phyloP scores from a whole-genome alignment of 2,113 vertebrate species.

The Solea senegalensis region DNA sequence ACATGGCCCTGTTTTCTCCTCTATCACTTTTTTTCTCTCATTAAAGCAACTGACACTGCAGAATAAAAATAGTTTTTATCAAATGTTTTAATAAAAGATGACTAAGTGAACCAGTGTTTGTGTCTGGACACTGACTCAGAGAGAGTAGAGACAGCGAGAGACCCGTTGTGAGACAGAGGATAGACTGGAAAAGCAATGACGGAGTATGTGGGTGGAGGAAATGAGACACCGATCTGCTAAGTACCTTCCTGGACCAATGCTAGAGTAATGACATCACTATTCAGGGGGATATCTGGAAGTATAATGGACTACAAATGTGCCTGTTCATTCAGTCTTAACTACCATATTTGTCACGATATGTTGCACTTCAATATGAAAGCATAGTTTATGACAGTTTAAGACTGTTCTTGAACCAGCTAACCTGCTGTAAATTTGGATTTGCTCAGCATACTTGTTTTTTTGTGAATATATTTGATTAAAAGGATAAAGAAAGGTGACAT shows the following conservation, averaged over 20 bases:
- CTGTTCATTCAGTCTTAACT: background rate
- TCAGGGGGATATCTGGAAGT: slow-evolving; percentile 45
- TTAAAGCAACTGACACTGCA: background rate
- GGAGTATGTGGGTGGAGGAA: slow-evolving; percentile 57
- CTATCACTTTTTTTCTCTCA: background rate
- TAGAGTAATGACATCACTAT: slow-evolving; percentile 69
- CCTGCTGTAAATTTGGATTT: background rate
- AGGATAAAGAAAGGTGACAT: background rate
- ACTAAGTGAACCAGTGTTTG: slow-evolving; percentile 28
- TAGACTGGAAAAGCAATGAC: slow-evolving; percentile 36
- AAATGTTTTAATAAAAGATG: slow-evolving; percentile 29
- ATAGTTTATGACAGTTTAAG: too few species aligned
- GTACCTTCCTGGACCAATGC: slow-evolving; percentile 63
- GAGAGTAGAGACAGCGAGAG: background rate
- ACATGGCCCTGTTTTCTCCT: background rate
- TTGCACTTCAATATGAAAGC: background rate
- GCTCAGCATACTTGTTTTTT: too few species aligned
- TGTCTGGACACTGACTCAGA: slow-evolving; percentile 44
- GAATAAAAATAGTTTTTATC: background rate
- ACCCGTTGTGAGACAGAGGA: slow-evolving; percentile 18
- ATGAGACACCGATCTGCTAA: slow-evolving; percentile 63
- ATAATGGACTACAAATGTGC: slow-evolving; percentile 12
- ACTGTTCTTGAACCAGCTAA: background rate
- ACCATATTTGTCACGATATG: background rate
- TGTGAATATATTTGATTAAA: too few species aligned